phyloP scores from a whole-genome alignment of 2,888 invertebrate species.

The Diplazon laetatorius region DNA sequence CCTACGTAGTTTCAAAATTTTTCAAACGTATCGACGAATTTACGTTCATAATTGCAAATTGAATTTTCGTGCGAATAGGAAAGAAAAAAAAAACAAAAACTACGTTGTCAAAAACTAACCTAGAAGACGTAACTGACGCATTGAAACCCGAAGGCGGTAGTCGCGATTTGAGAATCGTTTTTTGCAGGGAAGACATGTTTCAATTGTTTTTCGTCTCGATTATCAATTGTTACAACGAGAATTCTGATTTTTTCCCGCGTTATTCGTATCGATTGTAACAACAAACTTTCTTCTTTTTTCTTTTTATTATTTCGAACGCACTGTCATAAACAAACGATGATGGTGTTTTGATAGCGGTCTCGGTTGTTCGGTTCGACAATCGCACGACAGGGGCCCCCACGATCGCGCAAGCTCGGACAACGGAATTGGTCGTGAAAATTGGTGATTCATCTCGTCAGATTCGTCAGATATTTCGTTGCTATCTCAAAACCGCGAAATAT shows the following conservation, averaged over 20 bases:
- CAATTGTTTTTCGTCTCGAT: slow-evolving; percentile 5
- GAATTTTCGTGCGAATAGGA: slow-evolving; percentile 4
- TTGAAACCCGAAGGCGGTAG: slow-evolving; percentile 84
- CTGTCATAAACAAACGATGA: slow-evolving; percentile 41
- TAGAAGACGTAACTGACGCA: slow-evolving; percentile 73
- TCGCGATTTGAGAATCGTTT: slow-evolving; percentile 87
- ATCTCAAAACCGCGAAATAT: neutral
- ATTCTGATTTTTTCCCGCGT: neutral
- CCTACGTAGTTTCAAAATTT: slow-evolving; percentile 1
- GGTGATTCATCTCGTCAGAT: slow-evolving; percentile 13
- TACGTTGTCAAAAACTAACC: slow-evolving; percentile 71
- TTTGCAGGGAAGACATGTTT: slow-evolving; percentile 88
- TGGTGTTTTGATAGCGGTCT: slow-evolving; percentile 39
- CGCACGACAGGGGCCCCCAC: slow-evolving; percentile 30
- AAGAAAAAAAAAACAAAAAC: slow-evolving; percentile 13
- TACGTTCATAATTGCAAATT: slow-evolving; percentile 10
- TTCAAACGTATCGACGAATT: neutral
- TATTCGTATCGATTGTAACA: neutral
- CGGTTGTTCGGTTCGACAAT: slow-evolving; percentile 26
- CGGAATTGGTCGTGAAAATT: slow-evolving; percentile 6
- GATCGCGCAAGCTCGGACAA: neutral
- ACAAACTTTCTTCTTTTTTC: too few relatives aligned
- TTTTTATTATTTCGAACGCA: slow-evolving; percentile 29
- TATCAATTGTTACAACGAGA: neutral
- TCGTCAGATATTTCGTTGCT: neutral